A percentile compares a stretch with the other conserved stretches of the same genome.
phyloP scores from a whole-genome alignment of 2,113 vertebrate genomes.

The Petrocephalus microphthalmus region DNA sequence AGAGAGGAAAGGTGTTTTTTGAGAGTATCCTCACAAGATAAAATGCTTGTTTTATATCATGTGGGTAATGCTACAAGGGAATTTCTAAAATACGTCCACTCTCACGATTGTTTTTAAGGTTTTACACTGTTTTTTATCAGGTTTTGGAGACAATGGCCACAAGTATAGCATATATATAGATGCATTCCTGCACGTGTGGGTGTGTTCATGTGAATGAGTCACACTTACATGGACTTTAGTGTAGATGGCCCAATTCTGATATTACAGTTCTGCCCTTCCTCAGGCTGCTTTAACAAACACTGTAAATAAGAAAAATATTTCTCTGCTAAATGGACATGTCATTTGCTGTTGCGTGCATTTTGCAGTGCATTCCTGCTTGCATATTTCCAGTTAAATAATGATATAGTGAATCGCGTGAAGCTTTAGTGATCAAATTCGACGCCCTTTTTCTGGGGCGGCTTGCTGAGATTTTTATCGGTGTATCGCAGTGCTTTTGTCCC shows the following conservation, averaged over 20 bases:
- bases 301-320: not conserved
- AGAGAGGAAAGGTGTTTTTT: not conserved
- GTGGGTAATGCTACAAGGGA: not conserved
- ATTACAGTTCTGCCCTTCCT: not conserved
- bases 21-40: not conserved
- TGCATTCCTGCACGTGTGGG: not conserved
- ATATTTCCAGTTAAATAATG: constrained; percentile 1
- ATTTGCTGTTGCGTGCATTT: not conserved
- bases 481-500: not conserved
- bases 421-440: not conserved
- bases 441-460: not conserved
- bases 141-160: not conserved
- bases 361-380: not conserved
- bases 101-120: not conserved
- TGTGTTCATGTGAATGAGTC: not conserved
- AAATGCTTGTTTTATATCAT: not conserved
- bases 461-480: not conserved
- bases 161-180: not conserved
- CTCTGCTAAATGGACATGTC: not conserved
- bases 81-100: not conserved
- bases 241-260: not conserved
- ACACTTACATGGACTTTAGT: not conserved
- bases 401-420: not conserved
- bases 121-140: not conserved
- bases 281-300: not conserved